Percentiles rank a stretch among this genome's conserved stretches.
phyloP scores from a whole-genome alignment of 2,888 invertebrate genomes.

The Acronicta psi region DNA sequence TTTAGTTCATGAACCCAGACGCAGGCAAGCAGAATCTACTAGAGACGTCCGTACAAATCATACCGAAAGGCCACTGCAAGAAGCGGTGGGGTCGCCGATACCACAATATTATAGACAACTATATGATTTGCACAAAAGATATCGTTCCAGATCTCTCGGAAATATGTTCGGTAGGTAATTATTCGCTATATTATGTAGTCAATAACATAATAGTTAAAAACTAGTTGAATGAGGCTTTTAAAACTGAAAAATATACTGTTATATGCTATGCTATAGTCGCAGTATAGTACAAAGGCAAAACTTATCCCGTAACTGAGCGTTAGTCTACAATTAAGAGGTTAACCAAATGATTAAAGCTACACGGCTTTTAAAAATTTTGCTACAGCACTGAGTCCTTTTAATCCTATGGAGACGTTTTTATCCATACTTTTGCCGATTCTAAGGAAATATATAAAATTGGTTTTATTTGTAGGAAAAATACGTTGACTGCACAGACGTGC shows the following conservation, averaged over 20 bases:
- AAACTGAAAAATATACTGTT: too few relatives aligned
- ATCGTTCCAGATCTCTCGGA: slow-evolving; percentile 64
- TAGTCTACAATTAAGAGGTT: too few relatives aligned
- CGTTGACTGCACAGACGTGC: slow-evolving; percentile 73
- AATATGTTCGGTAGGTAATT: slow-evolving; percentile 65
- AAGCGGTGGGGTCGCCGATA: slow-evolving; percentile 71
- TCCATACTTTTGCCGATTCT: too few relatives aligned
- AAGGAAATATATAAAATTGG: not conserved
- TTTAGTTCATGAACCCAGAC: slow-evolving; percentile 31
- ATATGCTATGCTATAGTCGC: too few relatives aligned
- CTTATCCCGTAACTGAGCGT: too few relatives aligned
- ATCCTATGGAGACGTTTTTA: too few relatives aligned
- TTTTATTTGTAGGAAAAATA: slow-evolving; percentile 71
- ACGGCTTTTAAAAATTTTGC: too few relatives aligned
- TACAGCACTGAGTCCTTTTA: too few relatives aligned
- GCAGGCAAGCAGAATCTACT: slow-evolving; percentile 56
- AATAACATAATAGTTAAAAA: too few relatives aligned
- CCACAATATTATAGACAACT: slow-evolving; percentile 75
- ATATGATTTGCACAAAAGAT: slow-evolving; percentile 76
- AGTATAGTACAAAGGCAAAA: too few relatives aligned
- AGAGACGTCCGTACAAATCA: slow-evolving; percentile 61
- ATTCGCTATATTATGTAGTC: not conserved
- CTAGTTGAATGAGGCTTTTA: too few relatives aligned
- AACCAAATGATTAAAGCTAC: too few relatives aligned
- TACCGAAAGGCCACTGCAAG: slow-evolving; percentile 66